Evolutionary conservation across 2,888 invertebrate genomes (phyloP), one percentile per base, ranked within the genome.

Genomic region (Pyrrhosoma nymphula): DNA sequence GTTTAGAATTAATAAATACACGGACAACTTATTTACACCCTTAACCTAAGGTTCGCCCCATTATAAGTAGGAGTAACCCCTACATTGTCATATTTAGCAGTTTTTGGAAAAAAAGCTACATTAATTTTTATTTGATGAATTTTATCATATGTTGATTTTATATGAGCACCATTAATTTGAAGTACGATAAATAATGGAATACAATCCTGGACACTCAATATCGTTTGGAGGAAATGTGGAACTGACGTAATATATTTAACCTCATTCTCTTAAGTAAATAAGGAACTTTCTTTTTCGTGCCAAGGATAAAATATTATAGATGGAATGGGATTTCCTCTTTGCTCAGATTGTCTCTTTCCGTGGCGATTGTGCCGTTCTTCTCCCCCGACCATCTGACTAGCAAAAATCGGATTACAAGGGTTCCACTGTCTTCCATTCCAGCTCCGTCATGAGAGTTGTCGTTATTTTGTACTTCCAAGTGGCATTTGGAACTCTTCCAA

Each of bases 401-500:
- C 56, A 47, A n/a, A 55, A 89, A n/a, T 89, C n/a, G 89, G n/a
- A 89, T 47, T 82, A 82, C 47, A 55, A n/a, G 55, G 55, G 56
- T 89, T 55, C 56, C n/a, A 56, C n/a, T 56, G 56, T 89, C 88
- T 88, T 16, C 39, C 39, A 89, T 89, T n/a, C 18, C 55, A 8
- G 55, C 89, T 56, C 60, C 20, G 4, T 89, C 56, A n/a, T 35
- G 89, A 89, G 56, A 55, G 89, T 89, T 47, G 26, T 56, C 89
- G 89, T 56, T 55, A 89, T 56, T 89, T 89, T 89, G 56, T 23
- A n/a, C 55, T 12, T 89, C 56, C 89, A n/a, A 55, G n/a, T n/a
- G 18, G 26, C 89, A 26, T 47, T 82, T 89, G 47, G 89, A 89
- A n/a, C 35, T 89, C 89, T 35, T 89, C 89, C 89, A 89, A 89